Evolutionary conservation across 2,888 invertebrate genomes (phyloP), one percentile per base, ranked within the genome.

Genomic region (Andricus curvator): DNA sequence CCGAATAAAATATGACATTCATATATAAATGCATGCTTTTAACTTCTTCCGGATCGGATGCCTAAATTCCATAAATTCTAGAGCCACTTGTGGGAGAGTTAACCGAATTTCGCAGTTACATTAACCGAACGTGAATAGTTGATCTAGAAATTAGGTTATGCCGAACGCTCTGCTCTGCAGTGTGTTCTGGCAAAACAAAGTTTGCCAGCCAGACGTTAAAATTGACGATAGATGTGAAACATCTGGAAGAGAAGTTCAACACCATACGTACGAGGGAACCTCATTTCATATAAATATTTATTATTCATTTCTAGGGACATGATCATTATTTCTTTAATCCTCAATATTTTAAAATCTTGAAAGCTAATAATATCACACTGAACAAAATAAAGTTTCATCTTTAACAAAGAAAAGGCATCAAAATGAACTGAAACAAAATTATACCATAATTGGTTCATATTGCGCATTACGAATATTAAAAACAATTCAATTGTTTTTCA

Each of bases 201-300:
- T 56, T 74, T 37, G 56, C n/a, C 33, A 51, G 37, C 20, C 33
- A 74, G 33, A 74, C 29, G 37, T 74, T 74, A 60, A 74, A 74
- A 74, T 37, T 74, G 29, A 56, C 74, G 74, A 37, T 74, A 74
- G 56, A 29, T 37, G 74, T 29, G 74, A 74, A 74, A 74, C 74
- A 74, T 4, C 56, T 74, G 56, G 56, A 74, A 74, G 29, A 56
- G n/a, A 60, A 74, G 56, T 74, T 37, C 56, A 56, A 22, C 33
- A n/a, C n/a, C n/a, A 3, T 22, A 64, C 8, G 25, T 64, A 22
- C 29, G 13, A 6, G 17, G 17, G 17, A 15, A 33, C 33, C 15
- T 20, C 51, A 74, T 8, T 56, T 74, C 33, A 37, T 37, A 22
- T 13, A 20, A 33, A 22, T 37, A 74, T 37, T 51, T 74, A 17